These are phyloP conservation scores for Brachyptera putata DNA, from an alignment of 2,888 invertebrate genomes.

Conservation along the genomic window DNA sequence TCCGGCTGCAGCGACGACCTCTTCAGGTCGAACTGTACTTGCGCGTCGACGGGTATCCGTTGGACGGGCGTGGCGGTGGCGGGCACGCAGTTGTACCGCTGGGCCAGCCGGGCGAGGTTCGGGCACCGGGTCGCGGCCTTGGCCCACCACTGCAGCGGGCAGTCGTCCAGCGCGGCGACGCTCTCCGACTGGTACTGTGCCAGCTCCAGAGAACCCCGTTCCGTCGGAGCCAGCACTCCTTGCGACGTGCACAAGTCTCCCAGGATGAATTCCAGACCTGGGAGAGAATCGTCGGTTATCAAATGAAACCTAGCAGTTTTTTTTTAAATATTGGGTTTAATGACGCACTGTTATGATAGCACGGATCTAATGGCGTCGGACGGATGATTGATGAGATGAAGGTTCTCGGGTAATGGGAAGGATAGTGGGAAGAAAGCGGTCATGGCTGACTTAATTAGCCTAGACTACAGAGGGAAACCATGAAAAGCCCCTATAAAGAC, in stretches of 20 bases:
- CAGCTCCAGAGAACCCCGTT: constrained; percentile 47
- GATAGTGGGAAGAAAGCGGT: no score
- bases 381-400: no score
- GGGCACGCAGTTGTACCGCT: constrained; percentile 47
- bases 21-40: constrained; percentile 43
- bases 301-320: no score
- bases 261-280: constrained; percentile 47
- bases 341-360: no score
- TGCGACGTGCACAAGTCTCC: constrained; percentile 43
- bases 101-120: constrained; percentile 44
- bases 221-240: constrained; percentile 40
- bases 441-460: no score
- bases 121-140: constrained; percentile 45
- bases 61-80: constrained; percentile 45
- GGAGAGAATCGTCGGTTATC: not conserved
- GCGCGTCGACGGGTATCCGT: constrained; percentile 44
- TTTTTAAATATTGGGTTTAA: no score
- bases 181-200: constrained; percentile 48
- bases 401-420: no score
- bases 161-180: constrained; percentile 46
- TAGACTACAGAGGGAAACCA: no score
- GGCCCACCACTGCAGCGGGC: constrained; percentile 49
- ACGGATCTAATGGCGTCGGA: no score
- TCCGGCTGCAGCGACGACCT: constrained; percentile 45
- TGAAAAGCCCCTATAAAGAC: no score